phyloP scores from a whole-genome alignment of 2,113 vertebrate genomes.

The Plestiodon gilberti region DNA sequence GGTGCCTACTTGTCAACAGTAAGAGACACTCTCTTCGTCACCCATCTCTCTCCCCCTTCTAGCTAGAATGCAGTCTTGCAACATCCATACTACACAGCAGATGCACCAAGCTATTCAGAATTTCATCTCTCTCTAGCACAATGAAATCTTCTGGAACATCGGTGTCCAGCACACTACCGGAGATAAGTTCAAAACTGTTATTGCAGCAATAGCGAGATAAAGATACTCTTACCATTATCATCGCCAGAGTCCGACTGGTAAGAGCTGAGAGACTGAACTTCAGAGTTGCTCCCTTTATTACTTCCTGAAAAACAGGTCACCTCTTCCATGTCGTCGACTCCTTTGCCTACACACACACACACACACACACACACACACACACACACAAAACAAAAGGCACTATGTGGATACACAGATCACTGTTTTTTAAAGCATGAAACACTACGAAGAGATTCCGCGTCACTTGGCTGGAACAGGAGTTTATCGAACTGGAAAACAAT shows the following conservation, averaged over 20 bases:
- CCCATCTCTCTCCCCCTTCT: background rate
- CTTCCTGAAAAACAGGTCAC: conserved; percentile 93
- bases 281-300: conserved; percentile 94
- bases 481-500: conserved; percentile 44
- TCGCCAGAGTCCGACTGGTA: conserved; percentile 97
- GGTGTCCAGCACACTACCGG: no score
- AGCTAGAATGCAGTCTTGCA: no score
- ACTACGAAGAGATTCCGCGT: background rate
- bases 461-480: conserved; percentile 28
- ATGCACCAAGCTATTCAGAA: background rate
- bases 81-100: background rate
- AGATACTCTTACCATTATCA: conserved; percentile 89
- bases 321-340: conserved; percentile 88
- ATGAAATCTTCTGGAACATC: background rate
- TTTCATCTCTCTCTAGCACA: background rate
- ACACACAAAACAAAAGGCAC: conserved; percentile 67
- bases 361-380: no score
- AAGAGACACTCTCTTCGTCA: background rate
- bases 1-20: background rate
- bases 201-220: background rate
- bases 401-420: conserved; percentile 14
- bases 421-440: conserved; percentile 5
- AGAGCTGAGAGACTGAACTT: conserved; percentile 95
- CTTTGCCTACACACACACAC: conserved; percentile 91
- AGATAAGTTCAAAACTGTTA: background rate